Conservation (phyloP, 2,113 vertebrate species). For the Carettochelys insculpta region DNA sequence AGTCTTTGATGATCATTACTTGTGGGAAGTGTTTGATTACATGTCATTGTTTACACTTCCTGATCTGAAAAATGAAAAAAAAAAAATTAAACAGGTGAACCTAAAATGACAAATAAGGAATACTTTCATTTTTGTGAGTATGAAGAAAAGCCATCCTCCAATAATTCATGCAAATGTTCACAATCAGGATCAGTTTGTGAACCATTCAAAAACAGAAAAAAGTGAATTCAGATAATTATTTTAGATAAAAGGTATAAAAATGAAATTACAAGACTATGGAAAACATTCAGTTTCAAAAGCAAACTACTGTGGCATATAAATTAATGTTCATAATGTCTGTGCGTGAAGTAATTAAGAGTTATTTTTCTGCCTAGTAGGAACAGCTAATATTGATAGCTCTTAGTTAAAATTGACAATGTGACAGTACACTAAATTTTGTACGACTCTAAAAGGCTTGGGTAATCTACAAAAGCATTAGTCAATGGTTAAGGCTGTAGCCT, state of each 20-base stretch:
- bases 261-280: too few relatives aligned
- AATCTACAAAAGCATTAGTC: background rate
- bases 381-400: background rate
- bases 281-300: background rate
- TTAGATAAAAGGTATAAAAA: too few relatives aligned
- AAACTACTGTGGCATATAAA: background rate
- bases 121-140: background rate
- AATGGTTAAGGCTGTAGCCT: background rate
- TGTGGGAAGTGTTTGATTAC: background rate
- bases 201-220: background rate
- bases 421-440: background rate
- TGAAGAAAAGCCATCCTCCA: background rate
- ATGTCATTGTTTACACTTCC: background rate
- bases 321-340: background rate
- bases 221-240: background rate
- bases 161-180: background rate
- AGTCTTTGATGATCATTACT: background rate
- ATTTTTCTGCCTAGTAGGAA: background rate
- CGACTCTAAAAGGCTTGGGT: background rate
- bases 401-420: background rate
- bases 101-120: background rate
- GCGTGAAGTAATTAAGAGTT: background rate
- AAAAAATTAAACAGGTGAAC: background rate
- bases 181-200: background rate
- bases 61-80: background rate